Evolutionary conservation across 1,140 invertebrate genomes (phyloP).

Genomic region (Pygmarrhopalites habei): DNA sequence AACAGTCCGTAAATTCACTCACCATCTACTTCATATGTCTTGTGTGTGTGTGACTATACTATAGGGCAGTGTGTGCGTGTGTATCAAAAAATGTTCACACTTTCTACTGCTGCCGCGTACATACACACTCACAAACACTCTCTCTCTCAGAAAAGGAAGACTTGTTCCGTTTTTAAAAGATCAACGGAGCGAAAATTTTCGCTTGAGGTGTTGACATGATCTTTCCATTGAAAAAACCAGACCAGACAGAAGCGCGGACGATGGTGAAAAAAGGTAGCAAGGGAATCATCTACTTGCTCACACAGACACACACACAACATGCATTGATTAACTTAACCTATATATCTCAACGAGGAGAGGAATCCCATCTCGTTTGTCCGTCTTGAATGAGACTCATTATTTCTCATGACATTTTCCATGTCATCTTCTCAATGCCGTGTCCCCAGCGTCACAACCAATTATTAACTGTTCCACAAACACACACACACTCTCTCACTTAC

Average conservation of each 20-base stretch:
- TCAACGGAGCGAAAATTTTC: conserved; percentile 10
- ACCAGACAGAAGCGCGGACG: too few species aligned
- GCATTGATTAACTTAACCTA: conserved; percentile 14
- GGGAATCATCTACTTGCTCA: conserved; percentile 14
- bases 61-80: neutral
- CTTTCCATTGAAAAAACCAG: neutral
- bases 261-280: neutral
- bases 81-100: neutral
- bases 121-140: neutral
- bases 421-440: neutral
- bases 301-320: too few species aligned
- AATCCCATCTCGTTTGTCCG: neutral
- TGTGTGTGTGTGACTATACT: too few species aligned
- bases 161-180: conserved; percentile 4
- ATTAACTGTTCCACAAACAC: neutral
- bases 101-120: neutral
- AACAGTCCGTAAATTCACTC: too few species aligned
- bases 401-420: conserved; percentile 15
- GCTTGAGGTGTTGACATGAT: neutral
- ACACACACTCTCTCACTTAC: too few species aligned
- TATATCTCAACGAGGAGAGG: neutral
- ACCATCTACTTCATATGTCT: too few species aligned
- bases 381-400: conserved; percentile 7
- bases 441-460: neutral
- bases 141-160: neutral